Evolutionary conservation across 1,140 invertebrate genomes (phyloP), one percentile per base, ranked within the genome.

Genomic region (Sogatella furcifera): DNA sequence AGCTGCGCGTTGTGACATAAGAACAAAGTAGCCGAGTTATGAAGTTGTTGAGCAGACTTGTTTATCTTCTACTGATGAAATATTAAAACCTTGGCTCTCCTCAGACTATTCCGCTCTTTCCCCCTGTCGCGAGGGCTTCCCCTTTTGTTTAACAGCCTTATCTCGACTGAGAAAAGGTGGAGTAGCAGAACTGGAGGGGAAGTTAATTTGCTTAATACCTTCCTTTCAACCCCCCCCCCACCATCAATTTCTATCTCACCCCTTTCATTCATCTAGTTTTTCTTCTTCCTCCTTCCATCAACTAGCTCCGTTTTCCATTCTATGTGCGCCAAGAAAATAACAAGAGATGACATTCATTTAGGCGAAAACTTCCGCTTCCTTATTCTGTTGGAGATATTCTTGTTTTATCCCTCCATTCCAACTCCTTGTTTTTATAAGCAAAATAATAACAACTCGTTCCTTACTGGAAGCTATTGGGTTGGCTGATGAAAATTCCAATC

Each of bases 181-280:
- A 49, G 34, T 2, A 10, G 34, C 34, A 38, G 11, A 38, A 38
- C 34, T 38, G 34, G 34, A 38, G 34, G 34, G 46, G 46, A 22
- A 49, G 46, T 17, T 49, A 49, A 49, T 49, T 49, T 49, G 46
- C 46, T 49, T 49, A 49, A 49, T 49, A 49, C 46, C 46, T 49
- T 49, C 46, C 46, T 49, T 49, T 49, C 46, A 6, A 49, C 21
- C 46, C 21, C 46, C 14, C 5, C 9, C 46, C 46, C 46, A 6
- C 46, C 46, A 17, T 49, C n/a, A n/a, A n/a, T 22, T 49, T 49
- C 14, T 6, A 22, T 49, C 46, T 49, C 14, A 19, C 46, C 21
- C 21, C 46, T 49, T 49, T 46, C 44, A 6, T 13, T 13, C 44
- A n/a, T 13, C 19, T 13, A 13, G 13, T 31, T n/a, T n/a, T n/a